Evolutionary conservation across 2,113 vertebrate species (phyloP).

Genomic region (Tringa solitaria): DNA sequence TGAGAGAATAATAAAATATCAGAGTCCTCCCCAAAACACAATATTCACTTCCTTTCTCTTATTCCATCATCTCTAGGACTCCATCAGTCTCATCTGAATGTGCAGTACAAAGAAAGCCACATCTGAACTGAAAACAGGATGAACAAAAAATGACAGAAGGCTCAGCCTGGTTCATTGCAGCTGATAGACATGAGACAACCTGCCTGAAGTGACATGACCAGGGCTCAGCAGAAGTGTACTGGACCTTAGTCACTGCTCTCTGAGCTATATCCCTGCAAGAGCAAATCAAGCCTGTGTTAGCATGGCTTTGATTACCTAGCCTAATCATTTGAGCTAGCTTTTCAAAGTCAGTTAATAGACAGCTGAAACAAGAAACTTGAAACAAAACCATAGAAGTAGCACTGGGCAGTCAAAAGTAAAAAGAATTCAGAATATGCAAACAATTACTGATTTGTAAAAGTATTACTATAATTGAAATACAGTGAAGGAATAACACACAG

Average conservation of each 20-base stretch:
- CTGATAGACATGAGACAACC: background rate
- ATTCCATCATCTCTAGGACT: background rate
- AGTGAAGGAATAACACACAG: background rate
- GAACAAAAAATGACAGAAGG: background rate
- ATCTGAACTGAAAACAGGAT: background rate
- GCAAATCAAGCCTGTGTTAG: background rate
- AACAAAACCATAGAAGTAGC: background rate
- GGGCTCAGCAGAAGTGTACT: background rate
- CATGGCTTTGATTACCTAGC: background rate
- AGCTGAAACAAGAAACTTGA: background rate
- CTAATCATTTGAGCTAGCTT: background rate
- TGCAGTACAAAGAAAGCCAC: background rate
- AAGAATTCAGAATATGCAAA: background rate
- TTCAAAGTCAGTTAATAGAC: background rate
- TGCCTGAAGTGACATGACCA: background rate
- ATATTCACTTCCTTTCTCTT: background rate
- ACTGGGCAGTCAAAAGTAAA: background rate
- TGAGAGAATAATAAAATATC: background rate
- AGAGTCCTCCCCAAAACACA: background rate
- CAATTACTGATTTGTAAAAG: background rate
- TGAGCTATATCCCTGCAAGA: background rate
- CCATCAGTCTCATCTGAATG: background rate
- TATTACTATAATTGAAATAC: background rate
- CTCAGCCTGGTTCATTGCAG: background rate
- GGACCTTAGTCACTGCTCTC: background rate